Conservation (phyloP, 2,888 invertebrate genomes). For the Parelbella ahira region DNA sequence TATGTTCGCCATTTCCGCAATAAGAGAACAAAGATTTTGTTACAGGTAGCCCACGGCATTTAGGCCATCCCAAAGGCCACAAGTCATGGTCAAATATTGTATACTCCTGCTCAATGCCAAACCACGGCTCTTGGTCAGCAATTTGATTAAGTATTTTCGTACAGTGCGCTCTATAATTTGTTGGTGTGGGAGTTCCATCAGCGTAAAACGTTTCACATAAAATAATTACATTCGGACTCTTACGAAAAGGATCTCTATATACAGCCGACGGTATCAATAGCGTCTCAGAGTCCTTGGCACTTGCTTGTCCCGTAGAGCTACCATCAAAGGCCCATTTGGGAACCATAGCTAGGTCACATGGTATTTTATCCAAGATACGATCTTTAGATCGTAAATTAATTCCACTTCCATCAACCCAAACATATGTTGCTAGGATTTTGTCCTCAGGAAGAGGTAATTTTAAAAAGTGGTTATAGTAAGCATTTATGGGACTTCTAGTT, state of each 20-base stretch:
- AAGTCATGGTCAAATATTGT: constrained; percentile 90
- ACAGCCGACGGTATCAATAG: constrained; percentile 93
- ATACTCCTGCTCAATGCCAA: constrained; percentile 96
- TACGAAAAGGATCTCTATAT: constrained; percentile 94
- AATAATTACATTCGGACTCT: constrained; percentile 91
- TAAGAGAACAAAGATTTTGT: constrained; percentile 91
- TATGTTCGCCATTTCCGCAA: constrained; percentile 96
- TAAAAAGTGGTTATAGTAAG: constrained; percentile 49
- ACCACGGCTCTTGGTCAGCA: constrained; percentile 87
- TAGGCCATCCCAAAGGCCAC: constrained; percentile 96
- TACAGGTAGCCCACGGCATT: constrained; percentile 89
- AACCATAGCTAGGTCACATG: constrained; percentile 67
- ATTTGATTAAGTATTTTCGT: constrained; percentile 77
- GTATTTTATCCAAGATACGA: constrained; percentile 81
- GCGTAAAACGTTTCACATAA: constrained; percentile 91
- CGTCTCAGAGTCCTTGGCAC: constrained; percentile 91
- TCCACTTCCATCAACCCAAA: constrained; percentile 91
- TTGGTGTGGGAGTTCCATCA: constrained; percentile 85
- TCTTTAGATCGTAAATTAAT: constrained; percentile 85
- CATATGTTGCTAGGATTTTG: constrained; percentile 84
- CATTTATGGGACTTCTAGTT: constrained; percentile 39
- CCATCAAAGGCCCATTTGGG: constrained; percentile 97
- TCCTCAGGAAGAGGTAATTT: constrained; percentile 76
- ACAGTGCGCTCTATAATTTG: constrained; percentile 87
- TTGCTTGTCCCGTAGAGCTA: constrained; percentile 94